These are phyloP conservation scores for Herpailurus yagouaroundi DNA, from an alignment of 2,113 vertebrate genomes.

Conservation along the genomic window DNA sequence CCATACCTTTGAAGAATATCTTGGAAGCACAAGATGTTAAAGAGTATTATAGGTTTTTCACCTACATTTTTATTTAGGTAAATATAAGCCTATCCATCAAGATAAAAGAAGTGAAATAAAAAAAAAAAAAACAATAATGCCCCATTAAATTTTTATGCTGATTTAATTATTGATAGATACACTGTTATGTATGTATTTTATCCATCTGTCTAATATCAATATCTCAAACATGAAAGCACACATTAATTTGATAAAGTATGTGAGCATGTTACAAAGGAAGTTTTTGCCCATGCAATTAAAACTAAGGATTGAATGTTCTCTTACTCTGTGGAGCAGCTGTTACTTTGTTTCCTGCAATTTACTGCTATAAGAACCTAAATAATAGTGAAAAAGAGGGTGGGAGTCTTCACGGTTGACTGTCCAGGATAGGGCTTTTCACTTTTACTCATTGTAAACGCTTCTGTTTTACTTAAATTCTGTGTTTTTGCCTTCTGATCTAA, in stretches of 20 bases:
- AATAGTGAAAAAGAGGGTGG: background rate
- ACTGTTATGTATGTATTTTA: background rate
- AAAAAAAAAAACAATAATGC: background rate
- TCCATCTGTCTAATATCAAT: background rate
- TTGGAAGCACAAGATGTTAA: background rate
- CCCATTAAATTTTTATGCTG: background rate
- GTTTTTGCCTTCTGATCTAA: background rate
- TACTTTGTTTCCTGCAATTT: background rate
- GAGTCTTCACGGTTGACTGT: background rate
- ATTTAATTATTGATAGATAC: background rate
- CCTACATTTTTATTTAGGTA: background rate
- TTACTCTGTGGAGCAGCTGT: background rate
- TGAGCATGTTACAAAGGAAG: background rate
- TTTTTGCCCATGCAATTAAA: background rate
- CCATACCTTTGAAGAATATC: background rate
- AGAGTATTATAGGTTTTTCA: background rate
- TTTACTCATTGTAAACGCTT: background rate
- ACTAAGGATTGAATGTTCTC: background rate
- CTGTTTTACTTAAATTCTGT: background rate
- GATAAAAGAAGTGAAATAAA: background rate
- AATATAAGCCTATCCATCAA: background rate
- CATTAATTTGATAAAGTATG: background rate
- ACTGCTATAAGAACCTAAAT: background rate
- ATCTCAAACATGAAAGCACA: background rate
- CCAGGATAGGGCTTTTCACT: background rate